Evolutionary conservation across 2,113 vertebrate species (phyloP), one percentile per base, ranked within the genome.

Genomic region (Bubo bubo): DNA sequence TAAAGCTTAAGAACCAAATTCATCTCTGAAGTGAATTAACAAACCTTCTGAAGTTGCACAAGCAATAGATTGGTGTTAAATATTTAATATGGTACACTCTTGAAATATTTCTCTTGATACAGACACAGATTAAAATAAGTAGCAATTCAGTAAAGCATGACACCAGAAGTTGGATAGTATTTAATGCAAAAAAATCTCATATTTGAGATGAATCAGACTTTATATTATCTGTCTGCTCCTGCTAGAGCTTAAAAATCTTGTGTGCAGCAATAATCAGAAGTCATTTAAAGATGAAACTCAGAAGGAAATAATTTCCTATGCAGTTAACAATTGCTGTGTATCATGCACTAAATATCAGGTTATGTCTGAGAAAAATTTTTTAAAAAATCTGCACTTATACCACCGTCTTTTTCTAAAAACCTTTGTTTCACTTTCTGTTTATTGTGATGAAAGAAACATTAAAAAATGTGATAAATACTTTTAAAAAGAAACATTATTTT

Each of bases 401-500:
- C 19, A 32, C 11, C 2, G 30, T 50, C n/a, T 91, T 34, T 58
- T 95, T 88, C 81, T 91, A 95, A 95, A 96, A 83, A 55, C 45
- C 83, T 34, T 68, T 58, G 9, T 86, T 83, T 79, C 9, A 87
- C 91, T n/a, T 93, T 92, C 56, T 86, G 24, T 66, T 62, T 94
- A 24, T 72, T 76, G 37, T 74, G 86, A 43, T 32, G 6, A 75
- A 96, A 90, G 39, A 86, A 86, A 20, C 12, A 41, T 22, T 24
- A 58, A 70, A 59, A 95, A 72, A 20, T 2, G 1, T 47, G 16
- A 89, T 1, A 89, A 92, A 82, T 50, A n/a, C 10, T 45, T 58
- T 79, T 53, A 5, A 77, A 70, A 92, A 60, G 23, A 97, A 96
- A 59, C 24, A 50, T 76, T 62, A 67, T 93, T 97, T 93, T 86